Evolutionary conservation across 2,888 invertebrate genomes (phyloP), one percentile per base, ranked within the genome.

Genomic region (Smittia aterrima): DNA sequence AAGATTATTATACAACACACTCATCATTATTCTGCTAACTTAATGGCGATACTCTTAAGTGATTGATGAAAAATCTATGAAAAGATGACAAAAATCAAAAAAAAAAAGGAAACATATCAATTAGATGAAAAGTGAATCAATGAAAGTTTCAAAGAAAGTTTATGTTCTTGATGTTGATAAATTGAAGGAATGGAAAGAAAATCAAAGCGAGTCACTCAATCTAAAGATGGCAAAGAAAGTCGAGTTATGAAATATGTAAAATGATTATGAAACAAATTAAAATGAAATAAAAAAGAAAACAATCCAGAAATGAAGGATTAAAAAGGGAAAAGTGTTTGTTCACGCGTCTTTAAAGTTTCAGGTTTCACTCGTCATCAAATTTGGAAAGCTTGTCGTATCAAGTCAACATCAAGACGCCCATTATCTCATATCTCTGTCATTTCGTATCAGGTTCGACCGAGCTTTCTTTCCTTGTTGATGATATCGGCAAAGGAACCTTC

Each of bases 81-180:
- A 58, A 18, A 22, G 18, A 58, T 58, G 58, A 58, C 18, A 18
- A 18, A 9, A 20, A 22, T 32, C 32, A 22, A 18, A 58, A 58
- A 9, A 18, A 58, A 58, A n/a, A 20, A 18, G 7, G 1, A 70
- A 27, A 20, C 70, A 70, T 70, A 70, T 70, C 70, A 54, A 41
- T 70, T 41, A 68, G 41, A 7, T 25, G 9, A 41, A 47, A 32
- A 32, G 9, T 32, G 32, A 9, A 32, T 47, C n/a, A 47, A n/a
- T 13, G 16, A n/a, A 47, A 38, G 6, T 66, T 66, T 47, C 24
- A 40, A n/a, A 38, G 40, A 40, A 68, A 18, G n/a, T 68, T 54
- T 70, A 54, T 70, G 53, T 54, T 70, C 70, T 70, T 70, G 41
- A 54, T 70, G 70, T 70, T 70, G 70, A 70, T 53, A 53, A 70